Evolutionary conservation across 1,140 invertebrate genomes (phyloP).

Genomic region (Prorops nasuta): DNA sequence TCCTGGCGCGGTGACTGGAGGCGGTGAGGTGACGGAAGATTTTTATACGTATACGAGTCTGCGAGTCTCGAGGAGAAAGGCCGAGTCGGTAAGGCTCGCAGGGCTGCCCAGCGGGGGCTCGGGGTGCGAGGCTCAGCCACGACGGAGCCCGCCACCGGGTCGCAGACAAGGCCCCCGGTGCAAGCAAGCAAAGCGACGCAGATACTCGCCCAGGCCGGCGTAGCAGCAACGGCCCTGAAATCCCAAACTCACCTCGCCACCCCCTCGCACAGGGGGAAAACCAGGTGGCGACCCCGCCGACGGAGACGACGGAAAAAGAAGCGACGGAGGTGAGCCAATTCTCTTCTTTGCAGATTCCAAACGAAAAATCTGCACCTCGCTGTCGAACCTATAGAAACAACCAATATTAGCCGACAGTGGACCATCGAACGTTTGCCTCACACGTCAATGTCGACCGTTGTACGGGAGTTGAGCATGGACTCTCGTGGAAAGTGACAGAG

Average conservation of each 20-base stretch:
- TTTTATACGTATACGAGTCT: slow-evolving; percentile 23
- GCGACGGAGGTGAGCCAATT: slow-evolving; percentile 46
- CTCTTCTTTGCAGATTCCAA: background rate
- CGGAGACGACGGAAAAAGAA: slow-evolving; percentile 56
- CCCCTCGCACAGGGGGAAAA: slow-evolving; percentile 50
- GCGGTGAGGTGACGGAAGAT: slow-evolving; percentile 26
- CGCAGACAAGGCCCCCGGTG: slow-evolving; percentile 51
- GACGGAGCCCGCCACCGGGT: slow-evolving; percentile 53
- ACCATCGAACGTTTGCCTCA: no score
- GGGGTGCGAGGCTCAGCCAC: slow-evolving; percentile 28
- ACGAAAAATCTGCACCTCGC: background rate
- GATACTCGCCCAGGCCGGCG: slow-evolving; percentile 28
- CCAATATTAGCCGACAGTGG: no score
- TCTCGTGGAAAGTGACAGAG: no score
- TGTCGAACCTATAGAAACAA: no score
- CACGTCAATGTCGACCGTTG: no score
- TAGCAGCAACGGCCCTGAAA: slow-evolving; percentile 56
- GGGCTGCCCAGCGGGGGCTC: background rate
- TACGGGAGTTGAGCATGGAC: no score
- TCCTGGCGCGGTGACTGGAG: slow-evolving; percentile 42
- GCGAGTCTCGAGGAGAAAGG: slow-evolving; percentile 21
- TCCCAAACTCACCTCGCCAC: slow-evolving; percentile 35
- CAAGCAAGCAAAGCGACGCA: slow-evolving; percentile 44
- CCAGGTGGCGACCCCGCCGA: slow-evolving; percentile 43
- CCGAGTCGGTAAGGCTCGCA: slow-evolving; percentile 20